Evolutionary conservation across 2,797 vertebrate genomes (phyloP).

Genomic region (Calcarius lapponicus): DNA sequence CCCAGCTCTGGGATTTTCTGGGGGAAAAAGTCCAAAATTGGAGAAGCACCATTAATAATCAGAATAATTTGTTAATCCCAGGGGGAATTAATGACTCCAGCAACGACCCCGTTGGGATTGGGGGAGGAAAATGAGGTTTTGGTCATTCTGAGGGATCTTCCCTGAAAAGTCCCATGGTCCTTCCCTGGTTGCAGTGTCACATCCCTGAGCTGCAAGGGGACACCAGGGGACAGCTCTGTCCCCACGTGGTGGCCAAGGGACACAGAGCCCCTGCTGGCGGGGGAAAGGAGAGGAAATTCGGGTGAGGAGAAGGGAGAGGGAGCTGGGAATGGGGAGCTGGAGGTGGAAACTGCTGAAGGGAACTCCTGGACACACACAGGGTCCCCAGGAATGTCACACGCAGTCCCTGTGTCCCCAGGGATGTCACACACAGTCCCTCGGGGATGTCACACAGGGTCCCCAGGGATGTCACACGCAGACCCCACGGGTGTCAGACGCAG

Average conservation of each 20-base stretch:
- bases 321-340: neutral
- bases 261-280: neutral
- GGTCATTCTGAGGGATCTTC: neutral
- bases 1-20: neutral
- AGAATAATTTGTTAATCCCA: neutral
- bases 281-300: neutral
- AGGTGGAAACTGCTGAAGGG: neutral
- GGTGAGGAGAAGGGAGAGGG: neutral
- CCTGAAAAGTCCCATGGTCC: neutral
- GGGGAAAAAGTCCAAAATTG: neutral
- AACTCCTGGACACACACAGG: neutral
- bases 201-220: neutral
- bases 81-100: neutral
- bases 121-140: neutral
- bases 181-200: neutral
- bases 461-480: no score
- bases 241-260: neutral
- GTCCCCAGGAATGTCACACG: no score
- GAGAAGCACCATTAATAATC: neutral
- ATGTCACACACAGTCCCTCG: no score
- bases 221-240: neutral
- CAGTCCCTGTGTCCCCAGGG: neutral
- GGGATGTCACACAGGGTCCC: no score
- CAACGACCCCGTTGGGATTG: rapidly evolving
- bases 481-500: no score